Percentiles rank a stretch among this genome's conserved stretches.
These are phyloP conservation scores for Patella ulyssiponensis DNA, from an alignment of 2,888 invertebrate genomes.

Conservation along the genomic window DNA sequence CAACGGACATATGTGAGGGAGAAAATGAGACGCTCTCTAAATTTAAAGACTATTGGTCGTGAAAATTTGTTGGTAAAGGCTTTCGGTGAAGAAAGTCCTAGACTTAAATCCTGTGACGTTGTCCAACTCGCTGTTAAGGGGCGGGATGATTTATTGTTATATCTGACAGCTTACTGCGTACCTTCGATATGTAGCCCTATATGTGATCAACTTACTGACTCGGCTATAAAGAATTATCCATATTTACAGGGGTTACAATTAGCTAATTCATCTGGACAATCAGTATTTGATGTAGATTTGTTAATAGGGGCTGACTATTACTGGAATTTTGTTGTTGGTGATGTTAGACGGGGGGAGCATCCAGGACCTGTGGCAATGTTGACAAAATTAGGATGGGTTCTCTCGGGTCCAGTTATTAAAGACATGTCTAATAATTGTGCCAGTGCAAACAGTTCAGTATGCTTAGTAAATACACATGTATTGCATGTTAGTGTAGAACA, in stretches of 20 bases:
- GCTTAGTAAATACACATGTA: background rate
- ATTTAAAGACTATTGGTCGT: background rate
- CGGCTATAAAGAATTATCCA: background rate
- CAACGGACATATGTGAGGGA: background rate
- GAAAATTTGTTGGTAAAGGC: conserved; percentile 5
- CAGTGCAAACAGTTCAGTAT: background rate
- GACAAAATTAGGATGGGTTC: background rate
- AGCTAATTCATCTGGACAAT: background rate
- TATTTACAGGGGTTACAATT: conserved; percentile 3
- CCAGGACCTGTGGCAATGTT: background rate
- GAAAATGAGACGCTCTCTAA: background rate
- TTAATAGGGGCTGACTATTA: background rate
- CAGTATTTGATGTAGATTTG: background rate
- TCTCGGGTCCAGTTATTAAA: background rate
- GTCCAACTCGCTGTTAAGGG: background rate
- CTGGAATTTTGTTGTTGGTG: background rate
- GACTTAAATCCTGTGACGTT: background rate
- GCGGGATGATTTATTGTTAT: background rate
- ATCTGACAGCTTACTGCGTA: conserved; percentile 2
- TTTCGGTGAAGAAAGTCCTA: background rate
- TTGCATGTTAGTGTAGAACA: background rate
- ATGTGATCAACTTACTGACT: background rate
- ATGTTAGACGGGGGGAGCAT: background rate
- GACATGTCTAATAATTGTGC: background rate
- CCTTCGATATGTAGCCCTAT: conserved; percentile 6